A percentile compares a stretch with the other conserved stretches of the same genome.
Evolutionary conservation across 2,888 invertebrate genomes (phyloP).

Genomic region (Gandaritis pyraliata): DNA sequence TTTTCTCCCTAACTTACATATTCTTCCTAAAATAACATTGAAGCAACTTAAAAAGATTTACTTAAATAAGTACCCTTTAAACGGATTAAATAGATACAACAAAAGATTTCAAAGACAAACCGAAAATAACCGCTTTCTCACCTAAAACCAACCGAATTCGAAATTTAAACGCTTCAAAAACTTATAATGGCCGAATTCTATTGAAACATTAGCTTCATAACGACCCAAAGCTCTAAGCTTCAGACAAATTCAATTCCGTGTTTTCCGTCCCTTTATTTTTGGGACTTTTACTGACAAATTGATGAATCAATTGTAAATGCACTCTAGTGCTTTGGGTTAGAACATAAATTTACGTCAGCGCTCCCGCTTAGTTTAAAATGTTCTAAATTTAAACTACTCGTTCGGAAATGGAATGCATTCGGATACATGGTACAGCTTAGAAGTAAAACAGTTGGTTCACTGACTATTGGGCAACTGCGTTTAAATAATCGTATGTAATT

Average conservation of each 20-base stretch:
- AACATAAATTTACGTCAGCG: conserved; percentile 40
- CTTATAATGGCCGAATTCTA: conserved; percentile 36
- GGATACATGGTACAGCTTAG: conserved; percentile 36
- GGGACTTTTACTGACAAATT: conserved; percentile 28
- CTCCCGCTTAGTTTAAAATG: conserved; percentile 46
- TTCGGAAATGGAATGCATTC: conserved; percentile 67
- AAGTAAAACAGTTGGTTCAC: conserved; percentile 3
- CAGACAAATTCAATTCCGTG: conserved; percentile 30
- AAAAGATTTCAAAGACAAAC: conserved; percentile 31
- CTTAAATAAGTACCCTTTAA: neutral
- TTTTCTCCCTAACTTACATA: neutral
- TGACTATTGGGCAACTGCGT: too few relatives aligned
- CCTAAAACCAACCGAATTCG: conserved; percentile 33
- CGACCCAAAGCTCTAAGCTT: conserved; percentile 33
- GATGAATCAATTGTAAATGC: conserved; percentile 40
- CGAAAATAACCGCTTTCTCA: conserved; percentile 30
- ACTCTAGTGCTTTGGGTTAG: conserved; percentile 38
- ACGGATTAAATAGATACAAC: conserved; percentile 10
- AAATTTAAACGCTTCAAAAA: conserved; percentile 37
- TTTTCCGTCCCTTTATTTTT: conserved; percentile 28
- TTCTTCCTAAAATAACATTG: neutral
- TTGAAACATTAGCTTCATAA: conserved; percentile 40
- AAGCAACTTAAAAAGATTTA: neutral
- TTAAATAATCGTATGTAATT: too few relatives aligned
- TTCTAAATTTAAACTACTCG: conserved; percentile 62